These are phyloP conservation scores for Phenganax stokvisi DNA, from an alignment of 92 coral and sea anemone species.

Conservation along the genomic window DNA sequence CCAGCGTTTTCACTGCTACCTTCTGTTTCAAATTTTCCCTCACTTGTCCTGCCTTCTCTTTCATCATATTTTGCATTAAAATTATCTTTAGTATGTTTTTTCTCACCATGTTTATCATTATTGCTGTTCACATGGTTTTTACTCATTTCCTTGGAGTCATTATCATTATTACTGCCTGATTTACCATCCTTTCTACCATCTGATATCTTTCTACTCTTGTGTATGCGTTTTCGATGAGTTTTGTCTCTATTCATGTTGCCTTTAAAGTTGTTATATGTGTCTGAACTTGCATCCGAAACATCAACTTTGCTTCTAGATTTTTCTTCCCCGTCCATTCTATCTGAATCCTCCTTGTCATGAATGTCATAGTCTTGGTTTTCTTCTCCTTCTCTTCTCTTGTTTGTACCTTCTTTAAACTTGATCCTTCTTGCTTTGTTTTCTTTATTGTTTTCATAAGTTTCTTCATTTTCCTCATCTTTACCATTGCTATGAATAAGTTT, in stretches of 20 bases:
- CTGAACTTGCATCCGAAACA: background rate
- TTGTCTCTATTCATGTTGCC: background rate
- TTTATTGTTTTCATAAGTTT: background rate
- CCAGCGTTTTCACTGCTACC: background rate
- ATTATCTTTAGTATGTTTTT: slow-evolving; percentile 6
- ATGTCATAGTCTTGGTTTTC: background rate
- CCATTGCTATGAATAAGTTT: background rate
- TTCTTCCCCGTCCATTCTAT: background rate
- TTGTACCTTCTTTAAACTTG: background rate
- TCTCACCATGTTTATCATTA: background rate
- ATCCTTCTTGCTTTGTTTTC: background rate
- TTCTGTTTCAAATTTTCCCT: background rate
- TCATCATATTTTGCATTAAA: background rate
- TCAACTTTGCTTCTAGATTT: background rate
- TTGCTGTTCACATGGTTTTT: background rate
- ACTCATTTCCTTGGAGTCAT: background rate
- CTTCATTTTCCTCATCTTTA: background rate
- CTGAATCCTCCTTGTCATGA: slow-evolving; percentile 7
- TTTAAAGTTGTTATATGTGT: background rate
- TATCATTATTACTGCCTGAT: background rate
- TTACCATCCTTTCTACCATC: background rate
- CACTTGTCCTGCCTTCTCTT: background rate
- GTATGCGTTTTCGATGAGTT: background rate
- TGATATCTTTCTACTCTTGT: background rate
- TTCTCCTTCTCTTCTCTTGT: background rate